Evolutionary conservation across 1,140 invertebrate genomes (phyloP).

Genomic region (Agrilus planipennis): DNA sequence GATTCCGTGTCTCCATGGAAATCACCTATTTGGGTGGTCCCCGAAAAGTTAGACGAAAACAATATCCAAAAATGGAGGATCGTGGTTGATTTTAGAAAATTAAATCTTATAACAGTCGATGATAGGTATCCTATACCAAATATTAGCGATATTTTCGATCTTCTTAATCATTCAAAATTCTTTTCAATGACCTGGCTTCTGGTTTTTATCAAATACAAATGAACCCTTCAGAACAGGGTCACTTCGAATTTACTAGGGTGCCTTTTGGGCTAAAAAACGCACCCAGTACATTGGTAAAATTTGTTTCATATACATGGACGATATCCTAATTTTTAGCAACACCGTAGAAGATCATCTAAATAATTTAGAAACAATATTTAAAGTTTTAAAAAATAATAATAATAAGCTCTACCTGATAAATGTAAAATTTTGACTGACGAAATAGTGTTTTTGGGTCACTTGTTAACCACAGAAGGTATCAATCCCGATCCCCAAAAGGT

Average conservation of each 20-base stretch:
- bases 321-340: constrained; percentile 28
- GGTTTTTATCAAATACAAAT: no score
- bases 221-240: constrained; percentile 15
- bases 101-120: no score
- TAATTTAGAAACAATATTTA: no score
- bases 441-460: constrained; percentile 34
- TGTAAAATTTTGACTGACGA: constrained; percentile 21
- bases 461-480: constrained; percentile 30
- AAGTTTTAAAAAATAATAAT: constrained; percentile 18
- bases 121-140: no score
- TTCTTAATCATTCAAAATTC: no score
- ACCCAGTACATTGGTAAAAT: constrained; percentile 32
- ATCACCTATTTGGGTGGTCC: no score
- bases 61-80: no score
- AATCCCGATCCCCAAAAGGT: constrained; percentile 30
- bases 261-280: constrained; percentile 29
- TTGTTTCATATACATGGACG: constrained; percentile 34
- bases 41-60: no score
- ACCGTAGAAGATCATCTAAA: constrained; percentile 27
- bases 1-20: no score
- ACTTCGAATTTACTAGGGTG: constrained; percentile 26
- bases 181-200: no score
- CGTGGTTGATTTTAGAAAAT: no score
- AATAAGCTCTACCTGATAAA: constrained; percentile 26
- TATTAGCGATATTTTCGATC: no score